Evolutionary conservation across 2,888 invertebrate genomes (phyloP), one percentile per base, ranked within the genome.

Genomic region (Hydrotaea diabolus): DNA sequence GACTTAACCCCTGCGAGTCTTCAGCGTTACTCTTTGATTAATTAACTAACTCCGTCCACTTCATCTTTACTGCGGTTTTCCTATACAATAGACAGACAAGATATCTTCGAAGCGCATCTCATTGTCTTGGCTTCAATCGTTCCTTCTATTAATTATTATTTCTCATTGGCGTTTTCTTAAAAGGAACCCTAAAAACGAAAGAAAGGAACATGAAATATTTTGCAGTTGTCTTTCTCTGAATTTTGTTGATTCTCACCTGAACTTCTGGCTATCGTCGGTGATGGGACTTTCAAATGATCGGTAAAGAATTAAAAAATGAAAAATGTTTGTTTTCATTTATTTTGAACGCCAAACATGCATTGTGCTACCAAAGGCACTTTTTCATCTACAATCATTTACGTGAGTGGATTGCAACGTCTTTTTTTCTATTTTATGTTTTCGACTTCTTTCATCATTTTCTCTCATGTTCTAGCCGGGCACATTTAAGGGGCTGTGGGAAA

Each of bases 251-350:
- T 72, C 55, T 76, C 82, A 83, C 64, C 76, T 77, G 83, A 31
- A 2, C 31, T 7, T 31, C 31, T 15, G 5, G 17, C 53, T 53
- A 2, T 11, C 7, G 17, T 53, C 46, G 17, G 5, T 21, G 23
- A 21, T 21, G 21, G 49, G 49, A 49, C 49, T 26, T 23, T 26
- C 43, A 1, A 55, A 76, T 55, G 72, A 11, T 46, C 59, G 15
- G 62, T 66, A 36, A 19, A 21, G 15, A 23, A 9, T 26, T 0
- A 59, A 15, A 17, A 57, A 82, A 85, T 85, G 85, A 85, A 80
- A 85, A 82, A 85, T 85, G 82, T 80, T 82, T 82, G 55, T 82
- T 85, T 82, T 82, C 21, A 85, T 85, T 80, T 85, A 77, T 82
- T 82, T 85, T 79, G 79, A 76, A 80, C 76, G 74, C 85, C 82